Evolutionary conservation across 2,113 vertebrate species (phyloP), one percentile per base, ranked within the genome.

Genomic region (Etia nguti): DNA sequence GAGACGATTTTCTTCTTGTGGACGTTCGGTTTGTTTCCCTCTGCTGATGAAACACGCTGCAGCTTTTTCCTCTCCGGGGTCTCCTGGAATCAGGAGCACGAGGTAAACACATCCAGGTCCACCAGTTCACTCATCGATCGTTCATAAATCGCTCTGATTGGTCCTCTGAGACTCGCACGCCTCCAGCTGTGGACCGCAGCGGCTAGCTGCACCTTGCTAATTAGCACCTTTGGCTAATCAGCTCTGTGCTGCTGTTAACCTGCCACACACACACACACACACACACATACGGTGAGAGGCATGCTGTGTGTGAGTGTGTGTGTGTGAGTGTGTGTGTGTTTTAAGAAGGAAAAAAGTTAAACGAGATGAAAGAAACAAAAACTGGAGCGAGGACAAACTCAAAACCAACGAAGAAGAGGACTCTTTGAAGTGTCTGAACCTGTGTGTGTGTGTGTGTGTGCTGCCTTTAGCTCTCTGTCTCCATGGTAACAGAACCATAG

Each of bases 181-280:
- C 79, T 79, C 43, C 73, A 82, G 86, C 70, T 80, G 80, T 60
- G 57, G 46, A 16, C 12, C 82, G 77, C 75, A 81, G 48, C 29
- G 10, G 31, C 81, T 54, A 79, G 86, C 80, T 41, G 46, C 80
- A 22, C 46, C 29, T 81, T n/a, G 10, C 79, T 90, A 79, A 90
- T 87, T 90, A 81, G 59, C 54, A 73, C 88, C 56, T 36, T 60
- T 82, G 80, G 89, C 86, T 88, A 88, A 90, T 81, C 81, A 62
- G 83, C 70, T 36, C 57, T 52, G 18, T 79, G 11, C 68, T 50
- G 4, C 56, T 3, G 29, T 36, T 56, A 48, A 82, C 15, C 62
- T 26, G 24, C n/a, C 1, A 11, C 36, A 38, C 26, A 79, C 26
- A 68, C 6, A 65, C 1, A 65, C 10, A 38, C 6, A n/a, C 6